Evolutionary conservation across 2,113 vertebrate species (phyloP).

Genomic region (Labeo catla): DNA sequence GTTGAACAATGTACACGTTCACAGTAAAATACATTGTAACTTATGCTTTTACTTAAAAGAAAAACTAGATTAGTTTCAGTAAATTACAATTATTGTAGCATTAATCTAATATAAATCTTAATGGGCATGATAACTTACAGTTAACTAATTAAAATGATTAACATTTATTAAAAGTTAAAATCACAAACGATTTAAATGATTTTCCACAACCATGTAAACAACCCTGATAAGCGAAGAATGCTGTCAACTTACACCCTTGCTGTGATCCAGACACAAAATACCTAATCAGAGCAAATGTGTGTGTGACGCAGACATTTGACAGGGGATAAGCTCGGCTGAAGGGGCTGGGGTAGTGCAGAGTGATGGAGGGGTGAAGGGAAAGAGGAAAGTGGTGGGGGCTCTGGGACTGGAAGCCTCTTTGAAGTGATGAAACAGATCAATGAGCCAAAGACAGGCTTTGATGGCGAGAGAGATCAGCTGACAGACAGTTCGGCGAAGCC

Average conservation of each 20-base stretch:
- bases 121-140: background rate
- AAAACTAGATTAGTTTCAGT: background rate
- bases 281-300: background rate
- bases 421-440: conserved; percentile 57
- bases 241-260: background rate
- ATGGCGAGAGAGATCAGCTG: conserved; percentile 49
- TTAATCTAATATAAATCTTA: background rate
- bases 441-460: conserved; percentile 49
- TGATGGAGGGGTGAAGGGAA: conserved; percentile 21
- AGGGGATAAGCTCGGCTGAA: background rate
- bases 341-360: background rate
- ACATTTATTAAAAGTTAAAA: background rate
- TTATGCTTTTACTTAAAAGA: background rate
- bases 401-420: conserved; percentile 41
- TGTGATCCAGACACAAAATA: conserved; percentile 14
- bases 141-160: background rate
- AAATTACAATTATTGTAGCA: background rate
- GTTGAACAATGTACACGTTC: background rate
- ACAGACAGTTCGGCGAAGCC: conserved; percentile 30
- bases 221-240: background rate
- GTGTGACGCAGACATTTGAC: background rate
- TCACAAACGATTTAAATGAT: background rate
- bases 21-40: background rate
- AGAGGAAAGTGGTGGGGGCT: conserved; percentile 4
- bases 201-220: background rate